Conservation (phyloP, 2,113 vertebrate genomes). For the Struthio camelus region DNA sequence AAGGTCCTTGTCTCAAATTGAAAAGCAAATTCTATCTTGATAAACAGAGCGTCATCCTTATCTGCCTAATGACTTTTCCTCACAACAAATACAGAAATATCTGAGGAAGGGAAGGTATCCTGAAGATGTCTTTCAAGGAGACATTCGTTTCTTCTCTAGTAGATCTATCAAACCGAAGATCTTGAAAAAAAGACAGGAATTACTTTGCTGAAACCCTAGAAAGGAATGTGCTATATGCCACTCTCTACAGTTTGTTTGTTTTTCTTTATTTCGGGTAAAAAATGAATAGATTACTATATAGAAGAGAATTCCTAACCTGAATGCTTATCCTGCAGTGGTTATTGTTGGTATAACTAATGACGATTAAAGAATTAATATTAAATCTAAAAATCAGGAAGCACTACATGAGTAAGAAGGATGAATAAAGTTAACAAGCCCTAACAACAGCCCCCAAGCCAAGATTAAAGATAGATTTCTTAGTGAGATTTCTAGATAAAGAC, state of each 20-base stretch:
- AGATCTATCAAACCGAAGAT: neutral
- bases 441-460: neutral
- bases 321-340: neutral
- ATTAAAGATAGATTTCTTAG: neutral
- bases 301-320: slow-evolving; percentile 10
- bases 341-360: neutral
- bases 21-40: neutral
- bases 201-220: neutral
- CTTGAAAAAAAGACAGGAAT: neutral
- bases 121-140: neutral
- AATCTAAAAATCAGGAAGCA: neutral
- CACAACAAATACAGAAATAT: neutral
- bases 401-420: neutral
- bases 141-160: neutral
- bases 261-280: neutral
- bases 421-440: neutral
- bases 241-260: neutral
- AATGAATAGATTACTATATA: neutral
- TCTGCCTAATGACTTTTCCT: neutral
- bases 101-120: neutral
- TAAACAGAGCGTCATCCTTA: fast-evolving
- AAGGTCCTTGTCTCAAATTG: neutral
- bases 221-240: neutral
- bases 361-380: slow-evolving; percentile 3
- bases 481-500: neutral